A percentile compares a stretch with the other conserved stretches of the same genome.
These are phyloP conservation scores for Cephus pulcher DNA, from an alignment of 2,888 invertebrate species.

Conservation along the genomic window DNA sequence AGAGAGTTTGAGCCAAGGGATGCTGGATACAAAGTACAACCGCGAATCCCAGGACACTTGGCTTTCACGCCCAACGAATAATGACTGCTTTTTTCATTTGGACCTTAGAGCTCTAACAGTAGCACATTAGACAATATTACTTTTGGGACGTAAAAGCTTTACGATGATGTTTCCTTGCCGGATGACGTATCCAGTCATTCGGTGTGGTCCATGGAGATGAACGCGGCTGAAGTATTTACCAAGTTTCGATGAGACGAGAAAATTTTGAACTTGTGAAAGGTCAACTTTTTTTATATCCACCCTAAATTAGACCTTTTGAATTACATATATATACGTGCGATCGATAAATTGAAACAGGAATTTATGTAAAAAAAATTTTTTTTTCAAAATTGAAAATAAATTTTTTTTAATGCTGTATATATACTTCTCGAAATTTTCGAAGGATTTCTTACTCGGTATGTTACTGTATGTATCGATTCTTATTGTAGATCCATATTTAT, in stretches of 20 bases:
- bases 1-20: constrained; percentile 4
- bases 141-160: constrained; percentile 40
- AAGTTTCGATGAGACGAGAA: background rate
- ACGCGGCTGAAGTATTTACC: constrained; percentile 1
- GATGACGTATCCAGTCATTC: constrained; percentile 14
- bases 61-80: constrained; percentile 41
- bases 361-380: no score
- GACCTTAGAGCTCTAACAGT: constrained; percentile 27
- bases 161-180: constrained; percentile 25
- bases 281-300: no score
- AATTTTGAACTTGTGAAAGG: no score
- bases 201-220: constrained; percentile 13
- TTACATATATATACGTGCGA: no score
- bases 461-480: no score
- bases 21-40: constrained; percentile 8
- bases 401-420: no score
- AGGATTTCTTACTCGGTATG: no score
- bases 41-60: constrained; percentile 43
- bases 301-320: no score
- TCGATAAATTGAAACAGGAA: no score
- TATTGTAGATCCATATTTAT: no score
- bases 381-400: no score
- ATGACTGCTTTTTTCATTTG: constrained; percentile 42
- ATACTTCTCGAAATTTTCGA: no score
- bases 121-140: constrained; percentile 51